Evolutionary conservation across 2,113 vertebrate species (phyloP).

Genomic region (Pimephales promelas): DNA sequence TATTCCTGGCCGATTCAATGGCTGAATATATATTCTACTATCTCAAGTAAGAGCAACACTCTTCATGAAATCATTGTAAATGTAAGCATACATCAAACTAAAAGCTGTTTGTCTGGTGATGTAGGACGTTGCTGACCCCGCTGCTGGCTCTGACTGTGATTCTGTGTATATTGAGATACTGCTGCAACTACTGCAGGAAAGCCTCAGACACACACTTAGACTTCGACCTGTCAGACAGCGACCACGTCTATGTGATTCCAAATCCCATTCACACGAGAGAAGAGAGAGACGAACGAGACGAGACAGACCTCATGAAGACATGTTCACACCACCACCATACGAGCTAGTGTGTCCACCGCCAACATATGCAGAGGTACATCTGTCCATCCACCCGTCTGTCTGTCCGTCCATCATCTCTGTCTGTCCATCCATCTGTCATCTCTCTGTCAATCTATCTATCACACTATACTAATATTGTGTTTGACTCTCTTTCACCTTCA

Average conservation of each 20-base stretch:
- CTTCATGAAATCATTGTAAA: background rate
- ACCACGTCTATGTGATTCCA: slow-evolving; percentile 52
- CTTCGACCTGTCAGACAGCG: background rate
- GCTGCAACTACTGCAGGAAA: slow-evolving; percentile 21
- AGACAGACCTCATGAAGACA: background rate
- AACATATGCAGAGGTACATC: slow-evolving; percentile 51
- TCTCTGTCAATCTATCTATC: no score
- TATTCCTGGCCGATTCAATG: background rate
- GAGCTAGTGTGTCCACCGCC: slow-evolving; percentile 32
- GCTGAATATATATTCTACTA: slow-evolving; percentile 20
- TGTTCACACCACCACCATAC: slow-evolving; percentile 44
- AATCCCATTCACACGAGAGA: slow-evolving; percentile 4
- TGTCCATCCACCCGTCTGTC: background rate
- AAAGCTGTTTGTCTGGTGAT: background rate
- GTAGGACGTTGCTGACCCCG: slow-evolving; percentile 23
- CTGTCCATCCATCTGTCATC: no score
- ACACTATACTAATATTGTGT: no score
- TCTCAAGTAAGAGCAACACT: slow-evolving; percentile 11
- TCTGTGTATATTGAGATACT: slow-evolving; percentile 15
- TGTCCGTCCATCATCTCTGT: background rate
- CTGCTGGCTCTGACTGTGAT: background rate
- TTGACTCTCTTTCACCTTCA: no score
- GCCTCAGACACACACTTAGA: no score
- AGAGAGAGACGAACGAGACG: slow-evolving; percentile 5
- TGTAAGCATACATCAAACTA: background rate